A percentile compares a stretch with the other conserved stretches of the same genome.
Conservation (phyloP, 2,797 vertebrate genomes). For the Muraenolepis orangiensis region DNA sequence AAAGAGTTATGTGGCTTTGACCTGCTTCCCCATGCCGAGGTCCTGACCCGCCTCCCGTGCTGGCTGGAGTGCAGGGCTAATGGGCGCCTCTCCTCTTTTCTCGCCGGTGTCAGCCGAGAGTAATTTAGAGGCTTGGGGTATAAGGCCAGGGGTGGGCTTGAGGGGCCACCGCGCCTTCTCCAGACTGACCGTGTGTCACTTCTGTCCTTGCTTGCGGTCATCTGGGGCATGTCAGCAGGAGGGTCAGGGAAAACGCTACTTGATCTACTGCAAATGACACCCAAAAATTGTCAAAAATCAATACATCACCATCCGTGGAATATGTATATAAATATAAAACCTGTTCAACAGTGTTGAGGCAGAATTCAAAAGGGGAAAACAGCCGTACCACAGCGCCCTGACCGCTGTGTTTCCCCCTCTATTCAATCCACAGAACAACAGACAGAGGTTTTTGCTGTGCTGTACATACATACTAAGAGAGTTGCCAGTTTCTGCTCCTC, state of each 20-base stretch:
- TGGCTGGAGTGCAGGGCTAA: conserved; percentile 54
- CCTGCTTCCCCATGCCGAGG: conserved; percentile 70
- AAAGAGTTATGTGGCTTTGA: conserved; percentile 82
- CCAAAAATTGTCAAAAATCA: conserved; percentile 53
- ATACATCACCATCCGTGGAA: conserved; percentile 50
- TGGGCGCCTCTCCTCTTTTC: conserved; percentile 44
- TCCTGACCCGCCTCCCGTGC: conserved; percentile 66
- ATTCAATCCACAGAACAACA: conserved; percentile 65
- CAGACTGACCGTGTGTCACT: conserved; percentile 40
- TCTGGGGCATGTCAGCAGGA: conserved; percentile 53
- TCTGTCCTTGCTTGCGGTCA: conserved; percentile 59
- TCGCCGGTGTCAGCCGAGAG: conserved; percentile 52
- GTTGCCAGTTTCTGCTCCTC: conserved; percentile 56
- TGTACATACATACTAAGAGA: conserved; percentile 50
- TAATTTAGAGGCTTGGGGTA: conserved; percentile 72
- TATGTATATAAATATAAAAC: conserved; percentile 17
- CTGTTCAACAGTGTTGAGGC: conserved; percentile 52
- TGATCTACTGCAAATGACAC: conserved; percentile 67
- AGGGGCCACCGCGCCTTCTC: conserved; percentile 53
- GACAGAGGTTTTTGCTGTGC: conserved; percentile 63
- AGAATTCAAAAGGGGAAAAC: conserved; percentile 35
- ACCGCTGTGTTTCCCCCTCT: conserved; percentile 57
- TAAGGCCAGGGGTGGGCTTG: conserved; percentile 35
- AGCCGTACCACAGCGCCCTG: conserved; percentile 43
- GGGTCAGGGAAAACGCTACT: conserved; percentile 52